Conservation (phyloP, 2,888 invertebrate genomes). For the Rhyacophila evoluta region DNA sequence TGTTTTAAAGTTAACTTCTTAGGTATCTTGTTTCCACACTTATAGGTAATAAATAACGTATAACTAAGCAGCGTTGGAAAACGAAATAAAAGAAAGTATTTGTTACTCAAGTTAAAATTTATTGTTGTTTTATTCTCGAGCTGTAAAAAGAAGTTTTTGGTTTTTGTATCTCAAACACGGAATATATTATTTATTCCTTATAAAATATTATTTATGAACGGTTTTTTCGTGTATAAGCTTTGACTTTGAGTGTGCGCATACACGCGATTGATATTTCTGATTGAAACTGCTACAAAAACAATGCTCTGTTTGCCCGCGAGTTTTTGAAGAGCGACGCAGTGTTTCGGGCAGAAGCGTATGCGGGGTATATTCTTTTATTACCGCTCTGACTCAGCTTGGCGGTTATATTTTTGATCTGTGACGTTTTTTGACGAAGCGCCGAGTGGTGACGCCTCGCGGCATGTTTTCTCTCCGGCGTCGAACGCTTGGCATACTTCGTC, state of each 20-base stretch:
- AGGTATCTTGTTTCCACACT: too few species aligned
- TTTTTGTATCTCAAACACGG: too few species aligned
- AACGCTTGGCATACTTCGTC: not conserved
- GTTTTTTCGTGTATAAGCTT: too few species aligned
- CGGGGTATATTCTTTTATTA: not conserved
- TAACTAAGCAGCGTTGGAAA: too few species aligned
- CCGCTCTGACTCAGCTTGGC: not conserved
- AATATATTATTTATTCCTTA: too few species aligned
- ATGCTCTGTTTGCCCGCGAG: not conserved
- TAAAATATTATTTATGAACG: too few species aligned
- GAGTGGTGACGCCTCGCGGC: not conserved
- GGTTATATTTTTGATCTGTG: not conserved
- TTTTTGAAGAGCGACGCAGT: not conserved
- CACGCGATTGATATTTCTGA: not conserved
- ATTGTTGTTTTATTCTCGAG: too few species aligned
- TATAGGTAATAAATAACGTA: too few species aligned
- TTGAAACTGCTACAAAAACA: not conserved
- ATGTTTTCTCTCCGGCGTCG: not conserved
- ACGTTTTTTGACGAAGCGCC: conserved; percentile 12
- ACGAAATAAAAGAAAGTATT: too few species aligned
- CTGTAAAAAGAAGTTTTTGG: too few species aligned
- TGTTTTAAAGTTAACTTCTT: too few species aligned
- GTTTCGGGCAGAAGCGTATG: not conserved
- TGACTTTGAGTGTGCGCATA: not conserved
- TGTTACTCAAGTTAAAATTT: too few species aligned